These are phyloP conservation scores for Gymnoscelis rufifasciata DNA, from an alignment of 2,888 invertebrate species.

Conservation along the genomic window DNA sequence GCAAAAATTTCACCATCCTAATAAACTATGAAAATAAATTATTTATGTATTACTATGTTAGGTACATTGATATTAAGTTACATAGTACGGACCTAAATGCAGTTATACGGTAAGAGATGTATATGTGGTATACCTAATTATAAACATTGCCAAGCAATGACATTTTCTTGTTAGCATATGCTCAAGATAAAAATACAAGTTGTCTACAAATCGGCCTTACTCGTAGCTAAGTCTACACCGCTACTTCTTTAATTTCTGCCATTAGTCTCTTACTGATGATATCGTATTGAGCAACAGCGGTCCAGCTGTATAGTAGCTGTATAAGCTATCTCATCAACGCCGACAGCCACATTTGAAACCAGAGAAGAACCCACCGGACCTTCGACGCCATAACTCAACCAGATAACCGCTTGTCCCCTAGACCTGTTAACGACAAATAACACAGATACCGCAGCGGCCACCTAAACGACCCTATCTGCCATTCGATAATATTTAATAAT, in stretches of 20 bases:
- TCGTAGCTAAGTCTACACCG: not conserved
- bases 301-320: slow-evolving; percentile 41
- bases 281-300: slow-evolving; percentile 35
- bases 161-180: not conserved
- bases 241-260: slow-evolving; percentile 14
- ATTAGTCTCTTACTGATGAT: slow-evolving; percentile 15
- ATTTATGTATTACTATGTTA: no score
- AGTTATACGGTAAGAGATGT: no score
- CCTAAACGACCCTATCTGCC: slow-evolving; percentile 72
- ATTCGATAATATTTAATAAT: slow-evolving; percentile 75
- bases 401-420: slow-evolving; percentile 63
- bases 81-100: no score
- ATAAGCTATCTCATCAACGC: slow-evolving; percentile 44
- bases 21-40: no score
- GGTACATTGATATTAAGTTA: no score
- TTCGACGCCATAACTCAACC: slow-evolving; percentile 62
- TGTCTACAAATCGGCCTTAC: slow-evolving; percentile 1
- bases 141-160: no score
- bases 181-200: not conserved
- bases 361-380: slow-evolving; percentile 48
- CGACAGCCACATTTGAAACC: slow-evolving; percentile 55
- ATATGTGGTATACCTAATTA: no score
- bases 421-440: slow-evolving; percentile 75
- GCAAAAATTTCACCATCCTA: no score
- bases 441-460: slow-evolving; percentile 69